These are phyloP conservation scores for Noctua janthe DNA, from an alignment of 2,888 invertebrate species.

Conservation along the genomic window DNA sequence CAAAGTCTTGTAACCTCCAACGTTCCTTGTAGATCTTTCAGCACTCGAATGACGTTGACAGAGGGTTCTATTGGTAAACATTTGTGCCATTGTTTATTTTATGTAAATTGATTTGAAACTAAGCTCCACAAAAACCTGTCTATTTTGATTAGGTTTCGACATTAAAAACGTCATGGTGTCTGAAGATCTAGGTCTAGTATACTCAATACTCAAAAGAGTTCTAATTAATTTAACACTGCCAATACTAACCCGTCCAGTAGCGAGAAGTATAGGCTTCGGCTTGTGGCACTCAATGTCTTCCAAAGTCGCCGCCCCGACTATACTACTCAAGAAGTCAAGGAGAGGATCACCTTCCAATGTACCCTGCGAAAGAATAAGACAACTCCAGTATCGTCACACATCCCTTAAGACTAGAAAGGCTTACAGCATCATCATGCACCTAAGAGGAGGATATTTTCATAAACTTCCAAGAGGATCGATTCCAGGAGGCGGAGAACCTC, in stretches of 20 bases:
- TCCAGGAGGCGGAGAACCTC: too few relatives aligned
- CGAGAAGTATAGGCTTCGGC: constrained; percentile 95
- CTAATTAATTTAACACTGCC: background rate
- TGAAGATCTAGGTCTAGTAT: background rate
- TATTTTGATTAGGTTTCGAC: too few relatives aligned
- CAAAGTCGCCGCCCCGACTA: constrained; percentile 91
- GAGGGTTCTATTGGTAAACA: too few relatives aligned
- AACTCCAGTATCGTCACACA: background rate
- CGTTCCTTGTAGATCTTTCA: too few relatives aligned
- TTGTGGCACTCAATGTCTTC: constrained; percentile 93
- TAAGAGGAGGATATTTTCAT: background rate
- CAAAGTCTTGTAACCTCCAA: too few relatives aligned
- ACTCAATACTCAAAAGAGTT: background rate
- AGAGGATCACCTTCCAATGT: constrained; percentile 91
- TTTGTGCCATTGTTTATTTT: too few relatives aligned
- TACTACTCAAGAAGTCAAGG: constrained; percentile 92
- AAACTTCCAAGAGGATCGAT: background rate
- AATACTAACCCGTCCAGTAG: constrained; percentile 93
- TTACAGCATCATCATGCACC: background rate
- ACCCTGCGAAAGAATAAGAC: constrained; percentile 84
- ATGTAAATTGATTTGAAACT: background rate
- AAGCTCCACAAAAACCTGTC: background rate
- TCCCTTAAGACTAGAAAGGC: background rate
- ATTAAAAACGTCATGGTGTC: background rate
- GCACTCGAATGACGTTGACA: too few relatives aligned